These are phyloP conservation scores for Neostethus bicornis DNA, from an alignment of 2,797 vertebrate species.

Conservation along the genomic window DNA sequence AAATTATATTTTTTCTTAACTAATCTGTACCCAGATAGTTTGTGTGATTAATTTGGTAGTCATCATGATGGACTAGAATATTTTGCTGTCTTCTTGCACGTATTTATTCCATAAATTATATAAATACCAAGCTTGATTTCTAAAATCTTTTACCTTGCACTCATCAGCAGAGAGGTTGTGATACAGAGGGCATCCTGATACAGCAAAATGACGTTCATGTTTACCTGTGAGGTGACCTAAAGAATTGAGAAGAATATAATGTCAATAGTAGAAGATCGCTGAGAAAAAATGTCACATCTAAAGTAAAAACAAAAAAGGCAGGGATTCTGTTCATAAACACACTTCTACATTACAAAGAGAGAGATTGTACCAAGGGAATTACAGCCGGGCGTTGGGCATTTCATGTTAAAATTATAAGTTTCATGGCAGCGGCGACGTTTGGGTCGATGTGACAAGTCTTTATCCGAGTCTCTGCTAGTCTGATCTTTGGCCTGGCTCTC, in stretches of 20 bases:
- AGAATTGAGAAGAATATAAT: constrained; percentile 2
- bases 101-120: not conserved
- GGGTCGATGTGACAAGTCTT: constrained; percentile 94
- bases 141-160: constrained; percentile 86
- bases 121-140: not conserved
- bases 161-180: constrained; percentile 98
- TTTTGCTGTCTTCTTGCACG: not conserved
- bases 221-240: constrained; percentile 96
- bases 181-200: constrained; percentile 96
- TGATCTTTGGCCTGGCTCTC: constrained; percentile 94
- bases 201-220: constrained; percentile 97
- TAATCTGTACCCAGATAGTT: too few relatives aligned
- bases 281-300: not conserved
- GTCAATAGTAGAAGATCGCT: not conserved
- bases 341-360: not conserved
- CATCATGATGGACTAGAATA: too few relatives aligned
- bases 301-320: not conserved
- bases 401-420: constrained; percentile 99
- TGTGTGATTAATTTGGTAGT: too few relatives aligned
- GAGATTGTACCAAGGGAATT: constrained; percentile 90
- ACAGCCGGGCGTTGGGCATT: constrained; percentile 97
- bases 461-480: constrained; percentile 92
- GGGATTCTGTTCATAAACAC: accelerated
- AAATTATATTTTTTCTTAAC: too few relatives aligned
- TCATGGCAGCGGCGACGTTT: constrained; percentile 98